Evolutionary conservation across 53 echinoderm and acorn worm species (phyloP), one percentile per base, ranked within the genome.

Genomic region (Crossaster papposus): DNA sequence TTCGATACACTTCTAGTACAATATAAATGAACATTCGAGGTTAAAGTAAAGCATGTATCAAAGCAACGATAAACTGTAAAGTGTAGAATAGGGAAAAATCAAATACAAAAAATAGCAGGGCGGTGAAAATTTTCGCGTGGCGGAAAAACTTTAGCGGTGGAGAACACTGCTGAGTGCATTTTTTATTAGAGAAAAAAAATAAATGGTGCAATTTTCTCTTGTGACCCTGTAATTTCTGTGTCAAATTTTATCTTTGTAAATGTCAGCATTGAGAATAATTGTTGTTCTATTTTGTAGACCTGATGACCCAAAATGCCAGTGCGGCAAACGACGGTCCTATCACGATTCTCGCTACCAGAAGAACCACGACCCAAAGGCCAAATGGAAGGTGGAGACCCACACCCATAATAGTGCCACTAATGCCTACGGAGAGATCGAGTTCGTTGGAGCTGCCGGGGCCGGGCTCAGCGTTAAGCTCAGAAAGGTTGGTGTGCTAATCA

Each of bases 351-450:
- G 91, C 28, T 96, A 94, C 77, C 84, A 79, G 33, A 54, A 85
- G 31, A 96, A 98, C 73, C 92, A 77, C 17, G 90, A 93, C 33
- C 90, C 92, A 0, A 58, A 32, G 11, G 81, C 91, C 37, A 90
- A 89, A 51, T 98, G 98, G 96, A 96, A 85, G 31, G 94, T 89
- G 23, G 94, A 94, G 34, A 94, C 97, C 1, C 96, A 98, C 80
- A 98, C 98, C 20, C 96, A 96, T 23, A 89, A 89, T 58, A 90
- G 94, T 52, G 50, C 93, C 33, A 98, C 98, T 36, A 98, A 94
- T 81, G 98, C 98, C 37, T 98, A 94, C 51, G 98, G 98, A 2
- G 98, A 98, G 76, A 91, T 98, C n/a, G 98, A 98, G 82, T 98
- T 98, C 88, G 85, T 94, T 22, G 98, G 98, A 14, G 95, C 97